Evolutionary conservation across 2,113 vertebrate genomes (phyloP).

Genomic region (Eulacestoma nigropectus): DNA sequence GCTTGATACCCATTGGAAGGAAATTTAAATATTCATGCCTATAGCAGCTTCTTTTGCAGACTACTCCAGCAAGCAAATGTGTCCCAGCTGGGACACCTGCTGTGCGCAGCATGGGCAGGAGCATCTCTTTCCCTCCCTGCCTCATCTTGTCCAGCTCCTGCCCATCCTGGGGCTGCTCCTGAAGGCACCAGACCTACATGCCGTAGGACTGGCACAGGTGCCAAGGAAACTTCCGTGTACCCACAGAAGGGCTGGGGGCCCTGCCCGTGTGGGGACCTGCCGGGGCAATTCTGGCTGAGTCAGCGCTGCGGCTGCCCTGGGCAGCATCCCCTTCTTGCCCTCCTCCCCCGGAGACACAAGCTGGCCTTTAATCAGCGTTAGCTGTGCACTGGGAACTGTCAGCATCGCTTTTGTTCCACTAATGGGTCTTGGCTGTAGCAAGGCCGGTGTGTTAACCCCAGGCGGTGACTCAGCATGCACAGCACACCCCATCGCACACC

Average conservation of each 20-base stretch:
- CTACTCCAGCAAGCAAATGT: background rate
- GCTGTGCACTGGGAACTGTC: background rate
- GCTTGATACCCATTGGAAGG: background rate
- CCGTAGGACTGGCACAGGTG: fast-evolving
- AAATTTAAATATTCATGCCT: background rate
- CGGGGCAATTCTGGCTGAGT: background rate
- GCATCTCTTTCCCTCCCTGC: background rate
- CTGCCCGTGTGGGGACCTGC: background rate
- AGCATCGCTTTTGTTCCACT: background rate
- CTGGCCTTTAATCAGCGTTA: background rate
- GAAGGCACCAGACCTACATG: background rate
- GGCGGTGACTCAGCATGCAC: background rate
- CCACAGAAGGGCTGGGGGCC: background rate
- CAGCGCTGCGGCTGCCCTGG: background rate
- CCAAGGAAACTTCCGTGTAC: background rate
- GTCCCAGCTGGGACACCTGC: background rate
- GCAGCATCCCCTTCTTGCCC: background rate
- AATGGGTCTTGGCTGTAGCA: background rate
- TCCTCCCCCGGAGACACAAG: background rate
- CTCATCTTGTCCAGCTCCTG: background rate
- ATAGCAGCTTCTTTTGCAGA: background rate
- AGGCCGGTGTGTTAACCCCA: background rate
- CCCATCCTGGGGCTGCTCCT: background rate
- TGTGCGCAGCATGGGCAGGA: background rate
- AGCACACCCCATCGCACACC: background rate